Evolutionary conservation across 2,888 invertebrate species (phyloP), one percentile per base, ranked within the genome.

Genomic region (Caenorhabditis doughertyi): DNA sequence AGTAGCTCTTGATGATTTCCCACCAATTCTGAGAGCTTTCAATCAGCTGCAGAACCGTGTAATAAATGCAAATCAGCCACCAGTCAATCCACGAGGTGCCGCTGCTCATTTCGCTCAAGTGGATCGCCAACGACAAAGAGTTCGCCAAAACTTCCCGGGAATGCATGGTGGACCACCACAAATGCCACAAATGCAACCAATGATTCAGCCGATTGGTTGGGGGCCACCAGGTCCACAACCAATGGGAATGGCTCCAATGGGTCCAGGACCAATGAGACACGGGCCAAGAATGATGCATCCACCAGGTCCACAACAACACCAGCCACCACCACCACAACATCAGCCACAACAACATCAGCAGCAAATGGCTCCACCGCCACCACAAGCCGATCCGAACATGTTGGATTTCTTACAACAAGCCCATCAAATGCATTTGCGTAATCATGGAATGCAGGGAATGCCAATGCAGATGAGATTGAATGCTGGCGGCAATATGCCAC

Each of bases 61-160:
- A 51, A 11, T 16, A 55, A 25, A 16, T 55, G 1, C n/a, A 55
- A n/a, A 25, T 21, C 18, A 16, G 23, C n/a, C n/a, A n/a, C n/a
- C n/a, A n/a, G n/a, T n/a, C n/a, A 23, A 67, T 29, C 21, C 18
- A 2, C 51, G 27, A 23, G 51, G 27, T 25, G 70, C 56, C 1
- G 56, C 32, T 47, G 18, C 2, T 25, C 70, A 70, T 23, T 70
- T 70, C 23, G 56, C 44, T 9, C 35, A 73, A 39, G 64, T 73
- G 16, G 51, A 47, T 27, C 53, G 53, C 44, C 51, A 35, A 18
- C 21, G 72, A 35, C 18, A 35, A 7, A 62, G 62, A 11, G n/a
- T 9, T 25, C 62, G 23, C 2, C 62, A 32, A 13, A 49, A 62
- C 4, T 11, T n/a, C 9, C 39, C 39, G 16, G 32, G 32, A 39